A percentile compares a stretch with the other conserved stretches of the same genome.
phyloP scores from a whole-genome alignment of 2,888 invertebrate genomes.

The Argyresthia albistria region DNA sequence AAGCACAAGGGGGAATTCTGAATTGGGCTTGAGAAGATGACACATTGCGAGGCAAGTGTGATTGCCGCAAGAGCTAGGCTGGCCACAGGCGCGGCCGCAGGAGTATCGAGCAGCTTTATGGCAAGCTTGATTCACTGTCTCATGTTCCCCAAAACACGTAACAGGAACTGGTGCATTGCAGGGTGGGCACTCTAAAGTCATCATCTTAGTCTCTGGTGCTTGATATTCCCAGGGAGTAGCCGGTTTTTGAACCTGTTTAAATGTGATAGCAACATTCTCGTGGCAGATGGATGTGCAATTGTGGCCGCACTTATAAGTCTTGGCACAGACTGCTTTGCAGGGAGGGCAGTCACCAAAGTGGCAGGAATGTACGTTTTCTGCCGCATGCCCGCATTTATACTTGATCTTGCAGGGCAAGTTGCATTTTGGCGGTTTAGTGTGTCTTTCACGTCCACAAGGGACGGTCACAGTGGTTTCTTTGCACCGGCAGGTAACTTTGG shows the following conservation, averaged over 20 bases:
- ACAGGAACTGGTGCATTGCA: slow-evolving; percentile 80
- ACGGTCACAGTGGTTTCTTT: slow-evolving; percentile 83
- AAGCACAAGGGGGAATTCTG: slow-evolving; percentile 58
- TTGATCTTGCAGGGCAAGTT: slow-evolving; percentile 80
- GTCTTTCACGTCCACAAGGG: slow-evolving; percentile 87
- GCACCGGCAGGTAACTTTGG: slow-evolving; percentile 84
- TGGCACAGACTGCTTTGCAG: slow-evolving; percentile 83
- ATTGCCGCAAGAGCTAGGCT: slow-evolving; percentile 80
- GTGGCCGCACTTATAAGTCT: slow-evolving; percentile 75
- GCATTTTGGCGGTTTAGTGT: slow-evolving; percentile 86
- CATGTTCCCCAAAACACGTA: slow-evolving; percentile 82
- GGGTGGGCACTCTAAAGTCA: slow-evolving; percentile 78
- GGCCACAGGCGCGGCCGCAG: slow-evolving; percentile 86
- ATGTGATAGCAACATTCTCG: slow-evolving; percentile 77
- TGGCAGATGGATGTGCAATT: slow-evolving; percentile 83
- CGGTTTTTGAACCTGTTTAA: slow-evolving; percentile 70
- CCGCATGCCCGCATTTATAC: slow-evolving; percentile 87
- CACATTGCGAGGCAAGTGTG: slow-evolving; percentile 83
- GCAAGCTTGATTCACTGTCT: slow-evolving; percentile 78
- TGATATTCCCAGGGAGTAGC: slow-evolving; percentile 78
- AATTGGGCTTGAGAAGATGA: slow-evolving; percentile 64
- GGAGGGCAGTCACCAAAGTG: slow-evolving; percentile 89
- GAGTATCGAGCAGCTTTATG: slow-evolving; percentile 79
- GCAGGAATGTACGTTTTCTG: slow-evolving; percentile 81
- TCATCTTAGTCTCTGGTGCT: slow-evolving; percentile 57